phyloP scores from a whole-genome alignment of 2,888 invertebrate species.

The Heliconius cydno region DNA sequence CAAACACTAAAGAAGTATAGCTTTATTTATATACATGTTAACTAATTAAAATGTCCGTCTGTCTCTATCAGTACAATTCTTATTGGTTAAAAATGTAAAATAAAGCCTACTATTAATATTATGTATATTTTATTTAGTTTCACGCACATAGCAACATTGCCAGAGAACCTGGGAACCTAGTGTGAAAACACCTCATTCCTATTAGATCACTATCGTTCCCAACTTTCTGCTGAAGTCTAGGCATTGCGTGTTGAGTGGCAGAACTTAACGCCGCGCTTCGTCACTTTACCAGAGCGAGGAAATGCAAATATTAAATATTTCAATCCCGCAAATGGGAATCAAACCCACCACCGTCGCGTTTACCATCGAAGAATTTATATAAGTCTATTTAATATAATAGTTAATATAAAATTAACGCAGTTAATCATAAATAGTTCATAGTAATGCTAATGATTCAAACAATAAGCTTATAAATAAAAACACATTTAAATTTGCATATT shows the following conservation, averaged over 20 bases:
- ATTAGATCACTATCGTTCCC: no score
- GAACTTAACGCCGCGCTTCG: no score
- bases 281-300: no score
- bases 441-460: background rate
- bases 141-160: no score
- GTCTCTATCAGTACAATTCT: background rate
- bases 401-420: background rate
- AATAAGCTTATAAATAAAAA: background rate
- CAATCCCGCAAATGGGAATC: no score
- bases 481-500: background rate
- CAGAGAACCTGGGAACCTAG: no score
- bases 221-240: no score
- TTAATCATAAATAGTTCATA: background rate
- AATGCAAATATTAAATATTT: no score
- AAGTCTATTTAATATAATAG: background rate
- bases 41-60: constrained; percentile 21
- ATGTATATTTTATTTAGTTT: background rate
- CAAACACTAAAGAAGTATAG: background rate
- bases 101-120: background rate
- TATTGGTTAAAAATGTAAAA: constrained; percentile 4
- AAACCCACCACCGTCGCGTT: no score
- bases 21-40: constrained; percentile 1
- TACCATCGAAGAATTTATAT: no score
- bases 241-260: no score
- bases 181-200: no score